Evolutionary conservation across 2,888 invertebrate species (phyloP).

Genomic region (Oscheius sp.): DNA sequence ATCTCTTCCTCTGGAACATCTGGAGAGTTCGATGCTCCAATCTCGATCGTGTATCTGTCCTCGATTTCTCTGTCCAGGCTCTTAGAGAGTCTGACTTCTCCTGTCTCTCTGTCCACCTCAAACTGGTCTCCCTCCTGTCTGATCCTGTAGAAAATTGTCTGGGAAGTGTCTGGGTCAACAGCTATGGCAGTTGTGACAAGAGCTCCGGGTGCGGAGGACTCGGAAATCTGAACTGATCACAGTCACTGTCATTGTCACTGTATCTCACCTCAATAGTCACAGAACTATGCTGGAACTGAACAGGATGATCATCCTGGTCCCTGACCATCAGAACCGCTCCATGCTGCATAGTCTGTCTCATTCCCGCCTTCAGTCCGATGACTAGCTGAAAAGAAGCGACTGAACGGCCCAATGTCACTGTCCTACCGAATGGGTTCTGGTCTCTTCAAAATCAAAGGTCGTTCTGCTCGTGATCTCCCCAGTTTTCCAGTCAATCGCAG

Average conservation of each 20-base stretch:
- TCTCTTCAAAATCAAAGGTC: conserved; percentile 48
- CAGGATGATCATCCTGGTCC: conserved; percentile 35
- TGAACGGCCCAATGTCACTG: not conserved
- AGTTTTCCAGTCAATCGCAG: conserved; percentile 39
- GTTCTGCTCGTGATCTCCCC: conserved; percentile 44
- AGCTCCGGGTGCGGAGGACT: conserved; percentile 1
- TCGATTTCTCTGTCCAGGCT: conserved; percentile 33
- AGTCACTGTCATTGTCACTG: not conserved
- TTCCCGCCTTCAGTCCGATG: conserved; percentile 24
- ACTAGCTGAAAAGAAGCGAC: conserved; percentile 5
- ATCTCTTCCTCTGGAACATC: not conserved
- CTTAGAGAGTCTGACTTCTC: conserved; percentile 9
- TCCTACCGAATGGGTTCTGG: conserved; percentile 36
- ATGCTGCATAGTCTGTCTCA: conserved; percentile 13
- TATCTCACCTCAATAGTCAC: conserved; percentile 31
- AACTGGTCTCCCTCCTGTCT: conserved; percentile 23
- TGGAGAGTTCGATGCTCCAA: conserved; percentile 32
- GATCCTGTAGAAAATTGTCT: conserved; percentile 21
- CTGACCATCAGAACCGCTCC: conserved; percentile 25
- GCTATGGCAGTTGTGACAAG: conserved; percentile 28
- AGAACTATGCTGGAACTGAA: conserved; percentile 5
- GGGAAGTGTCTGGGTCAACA: conserved; percentile 25
- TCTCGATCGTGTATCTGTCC: conserved; percentile 28
- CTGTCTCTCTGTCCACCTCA: conserved; percentile 10
- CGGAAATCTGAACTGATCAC: conserved; percentile 16